phyloP scores from a whole-genome alignment of 2,888 invertebrate genomes.

The Trichacis sp. region DNA sequence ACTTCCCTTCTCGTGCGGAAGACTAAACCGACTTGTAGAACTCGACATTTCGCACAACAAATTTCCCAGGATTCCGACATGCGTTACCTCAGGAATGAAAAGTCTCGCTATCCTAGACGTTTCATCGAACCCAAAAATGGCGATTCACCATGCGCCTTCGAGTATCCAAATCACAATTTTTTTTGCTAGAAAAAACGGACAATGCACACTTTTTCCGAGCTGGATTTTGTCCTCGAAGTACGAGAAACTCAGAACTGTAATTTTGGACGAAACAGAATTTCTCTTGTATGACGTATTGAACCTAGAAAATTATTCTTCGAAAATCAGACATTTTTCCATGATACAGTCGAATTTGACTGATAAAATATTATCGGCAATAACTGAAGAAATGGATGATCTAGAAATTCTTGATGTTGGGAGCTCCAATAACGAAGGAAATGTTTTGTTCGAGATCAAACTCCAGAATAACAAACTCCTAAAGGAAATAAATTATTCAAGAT shows the following conservation, averaged over 20 bases:
- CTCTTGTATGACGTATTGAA: conserved; percentile 18
- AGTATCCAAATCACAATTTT: conserved; percentile 51
- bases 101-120: conserved; percentile 48
- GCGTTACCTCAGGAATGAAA: conserved; percentile 48
- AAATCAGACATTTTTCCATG: conserved; percentile 49
- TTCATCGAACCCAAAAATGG: conserved; percentile 46
- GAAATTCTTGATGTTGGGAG: conserved; percentile 50
- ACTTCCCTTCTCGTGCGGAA: conserved; percentile 21
- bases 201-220: conserved; percentile 47
- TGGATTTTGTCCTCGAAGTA: conserved; percentile 54
- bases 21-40: conserved; percentile 39
- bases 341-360: conserved; percentile 46
- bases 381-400: conserved; percentile 43
- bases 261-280: conserved; percentile 49
- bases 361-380: conserved; percentile 35
- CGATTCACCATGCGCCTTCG: conserved; percentile 42
- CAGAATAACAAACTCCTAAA: conserved; percentile 34
- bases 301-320: conserved; percentile 17
- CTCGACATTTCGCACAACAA: conserved; percentile 48
- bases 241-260: conserved; percentile 47
- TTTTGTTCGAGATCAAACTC: conserved; percentile 42
- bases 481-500: conserved; percentile 33
- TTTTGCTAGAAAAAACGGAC: conserved; percentile 41
- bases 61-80: conserved; percentile 49
- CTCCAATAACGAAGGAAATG: conserved; percentile 19